A percentile compares a stretch with the other conserved stretches of the same genome.
These are phyloP conservation scores for Ceratosolen fusciceps DNA, from an alignment of 1,140 invertebrate species.

Conservation along the genomic window DNA sequence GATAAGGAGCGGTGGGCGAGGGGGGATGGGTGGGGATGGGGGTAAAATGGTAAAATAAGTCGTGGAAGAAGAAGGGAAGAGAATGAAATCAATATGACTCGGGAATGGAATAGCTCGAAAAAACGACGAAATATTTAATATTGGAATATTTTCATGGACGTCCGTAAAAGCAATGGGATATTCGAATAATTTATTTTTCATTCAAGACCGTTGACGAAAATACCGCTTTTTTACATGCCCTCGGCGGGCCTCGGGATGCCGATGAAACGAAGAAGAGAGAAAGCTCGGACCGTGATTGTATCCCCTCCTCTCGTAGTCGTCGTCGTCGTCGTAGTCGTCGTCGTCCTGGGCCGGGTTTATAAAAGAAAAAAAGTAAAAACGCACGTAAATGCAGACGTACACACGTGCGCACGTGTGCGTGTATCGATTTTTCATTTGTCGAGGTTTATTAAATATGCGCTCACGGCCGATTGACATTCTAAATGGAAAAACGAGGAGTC, in stretches of 20 bases:
- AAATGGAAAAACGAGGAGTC: neutral
- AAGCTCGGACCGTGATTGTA: neutral
- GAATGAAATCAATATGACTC: no score
- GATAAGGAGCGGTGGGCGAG: no score
- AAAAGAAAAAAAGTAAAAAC: neutral
- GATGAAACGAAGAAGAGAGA: neutral
- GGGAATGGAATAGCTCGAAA: no score
- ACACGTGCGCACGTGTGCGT: neutral
- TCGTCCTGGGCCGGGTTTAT: no score
- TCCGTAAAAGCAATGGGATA: neutral
- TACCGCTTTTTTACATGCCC: neutral
- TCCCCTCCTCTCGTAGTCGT: no score
- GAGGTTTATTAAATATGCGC: constrained; percentile 22
- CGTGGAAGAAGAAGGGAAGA: neutral
- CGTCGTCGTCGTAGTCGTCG: no score
- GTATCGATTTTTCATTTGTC: constrained; percentile 4
- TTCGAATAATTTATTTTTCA: no score
- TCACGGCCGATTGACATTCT: constrained; percentile 20
- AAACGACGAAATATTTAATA: neutral
- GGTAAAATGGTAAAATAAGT: neutral
- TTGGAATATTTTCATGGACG: neutral
- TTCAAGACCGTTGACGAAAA: neutral
- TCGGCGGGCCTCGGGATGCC: neutral
- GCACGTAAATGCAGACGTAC: constrained; percentile 9
- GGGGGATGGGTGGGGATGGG: no score